These are phyloP conservation scores for Drosophila koepferae DNA, from an alignment of 2,888 invertebrate species.

Conservation along the genomic window DNA sequence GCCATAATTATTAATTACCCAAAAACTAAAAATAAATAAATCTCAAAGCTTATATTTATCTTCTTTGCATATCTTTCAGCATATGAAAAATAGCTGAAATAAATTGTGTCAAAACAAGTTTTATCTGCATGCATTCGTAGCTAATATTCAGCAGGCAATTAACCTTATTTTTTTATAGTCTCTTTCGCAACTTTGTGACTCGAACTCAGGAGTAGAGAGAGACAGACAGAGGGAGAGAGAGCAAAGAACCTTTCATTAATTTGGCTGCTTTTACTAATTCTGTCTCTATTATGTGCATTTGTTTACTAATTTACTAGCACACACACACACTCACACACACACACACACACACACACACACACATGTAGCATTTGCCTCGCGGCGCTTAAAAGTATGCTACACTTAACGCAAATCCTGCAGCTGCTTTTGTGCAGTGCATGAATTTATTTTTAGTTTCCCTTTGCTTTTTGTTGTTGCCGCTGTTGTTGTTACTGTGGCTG, in stretches of 20 bases:
- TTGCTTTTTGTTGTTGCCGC: constrained; percentile 1
- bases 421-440: constrained; percentile 54
- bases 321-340: background rate
- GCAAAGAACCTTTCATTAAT: constrained; percentile 33
- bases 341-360: background rate
- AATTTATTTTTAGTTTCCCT: constrained; percentile 50
- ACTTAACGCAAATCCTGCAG: constrained; percentile 50
- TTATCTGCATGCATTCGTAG: background rate
- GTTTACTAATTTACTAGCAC: constrained; percentile 57
- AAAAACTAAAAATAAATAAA: background rate
- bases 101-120: background rate
- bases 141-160: constrained; percentile 1
- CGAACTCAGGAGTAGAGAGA: background rate
- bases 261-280: constrained; percentile 32
- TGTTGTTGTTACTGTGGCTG: constrained; percentile 13
- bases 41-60: background rate
- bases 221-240: background rate
- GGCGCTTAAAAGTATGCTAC: constrained; percentile 52
- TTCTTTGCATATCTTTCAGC: background rate
- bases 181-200: background rate
- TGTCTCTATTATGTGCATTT: constrained; percentile 44
- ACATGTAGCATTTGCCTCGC: constrained; percentile 6
- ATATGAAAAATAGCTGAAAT: background rate
- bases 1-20: background rate
- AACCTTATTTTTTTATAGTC: background rate